Evolutionary conservation across 2,888 invertebrate species (phyloP), one percentile per base, ranked within the genome.

Genomic region (Limenitis camilla): DNA sequence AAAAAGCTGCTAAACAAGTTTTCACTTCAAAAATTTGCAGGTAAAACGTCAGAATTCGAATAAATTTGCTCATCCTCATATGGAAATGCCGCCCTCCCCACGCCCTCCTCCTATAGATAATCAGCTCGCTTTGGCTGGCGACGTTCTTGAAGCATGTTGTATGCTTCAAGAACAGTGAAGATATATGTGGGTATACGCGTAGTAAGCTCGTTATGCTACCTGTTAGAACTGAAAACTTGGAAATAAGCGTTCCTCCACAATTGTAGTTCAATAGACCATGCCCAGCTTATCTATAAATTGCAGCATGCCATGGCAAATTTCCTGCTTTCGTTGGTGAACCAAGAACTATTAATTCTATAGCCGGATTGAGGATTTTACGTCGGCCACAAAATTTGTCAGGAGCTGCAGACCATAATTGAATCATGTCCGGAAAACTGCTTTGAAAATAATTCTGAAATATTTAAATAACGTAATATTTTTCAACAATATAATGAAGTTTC

Each of bases 221-320:
- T 54, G 81, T 80, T n/a, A 81, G 35, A 7, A 81, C 67, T 5
- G 66, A 52, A 31, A 60, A 68, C 39, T 69, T 67, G 0, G 73
- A 70, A 3, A 81, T 50, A 38, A 82, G 51, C 5, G 76, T 78
- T 5, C 81, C 81, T 4, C 81, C 81, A 53, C 81, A 81, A 6
- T 71, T 76, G 39, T 78, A 81, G 19, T 65, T 67, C 3, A 73
- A 57, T 0, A 55, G 56, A 0, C 59, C 10, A 64, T 61, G 5
- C 71, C 59, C 1, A 71, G 44, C n/a, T n/a, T n/a, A n/a, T 42
- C 66, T 66, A 35, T 72, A 74, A 30, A 82, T 51, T 0, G 80
- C 81, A 0, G 65, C 69, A 61, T 81, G 82, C 81, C 81, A 82
- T 0, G 81, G 81, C 78, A 78, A 82, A 52, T 81, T 76, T 5